Evolutionary conservation across 2,888 invertebrate genomes (phyloP).

Genomic region (Drosophila melanocephala): DNA sequence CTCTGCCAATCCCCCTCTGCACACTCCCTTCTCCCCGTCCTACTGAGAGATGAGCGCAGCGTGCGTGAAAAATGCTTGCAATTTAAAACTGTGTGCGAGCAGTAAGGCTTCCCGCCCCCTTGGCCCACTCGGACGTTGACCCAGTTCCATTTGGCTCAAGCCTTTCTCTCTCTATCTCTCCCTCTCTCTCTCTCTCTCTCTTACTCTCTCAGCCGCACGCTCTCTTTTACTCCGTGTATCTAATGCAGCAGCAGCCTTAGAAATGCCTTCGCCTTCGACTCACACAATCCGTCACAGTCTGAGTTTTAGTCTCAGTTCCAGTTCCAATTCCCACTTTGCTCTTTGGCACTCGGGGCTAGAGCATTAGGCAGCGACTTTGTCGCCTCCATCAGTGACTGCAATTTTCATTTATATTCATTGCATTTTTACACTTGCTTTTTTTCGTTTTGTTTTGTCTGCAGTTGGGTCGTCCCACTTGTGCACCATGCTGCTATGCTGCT

Average conservation of each 20-base stretch:
- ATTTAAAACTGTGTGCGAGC: conserved; percentile 44
- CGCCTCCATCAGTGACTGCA: conserved; percentile 44
- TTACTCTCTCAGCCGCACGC: neutral
- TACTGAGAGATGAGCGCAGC: conserved; percentile 33
- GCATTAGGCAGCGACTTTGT: conserved; percentile 8
- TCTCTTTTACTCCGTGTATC: conserved; percentile 21
- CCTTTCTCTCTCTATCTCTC: conserved; percentile 4
- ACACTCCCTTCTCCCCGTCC: neutral
- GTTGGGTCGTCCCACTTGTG: conserved; percentile 42
- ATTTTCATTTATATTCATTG: conserved; percentile 66
- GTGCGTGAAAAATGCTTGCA: conserved; percentile 67
- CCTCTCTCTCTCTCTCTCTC: neutral
- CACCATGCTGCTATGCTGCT: conserved; percentile 37
- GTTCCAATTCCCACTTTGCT: conserved; percentile 24
- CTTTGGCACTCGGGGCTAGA: conserved; percentile 1
- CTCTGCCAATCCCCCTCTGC: neutral
- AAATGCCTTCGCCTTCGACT: conserved; percentile 52
- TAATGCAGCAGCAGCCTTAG: conserved; percentile 66
- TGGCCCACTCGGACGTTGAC: conserved; percentile 60
- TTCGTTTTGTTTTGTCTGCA: conserved; percentile 13
- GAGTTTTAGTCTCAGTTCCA: conserved; percentile 23
- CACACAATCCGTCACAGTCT: conserved; percentile 46
- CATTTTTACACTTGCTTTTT: conserved; percentile 26
- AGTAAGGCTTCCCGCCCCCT: conserved; percentile 54
- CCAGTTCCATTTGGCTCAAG: conserved; percentile 59